Conservation (phyloP, 1,140 invertebrate species). For the Pseudomyrmex cubaensis region DNA sequence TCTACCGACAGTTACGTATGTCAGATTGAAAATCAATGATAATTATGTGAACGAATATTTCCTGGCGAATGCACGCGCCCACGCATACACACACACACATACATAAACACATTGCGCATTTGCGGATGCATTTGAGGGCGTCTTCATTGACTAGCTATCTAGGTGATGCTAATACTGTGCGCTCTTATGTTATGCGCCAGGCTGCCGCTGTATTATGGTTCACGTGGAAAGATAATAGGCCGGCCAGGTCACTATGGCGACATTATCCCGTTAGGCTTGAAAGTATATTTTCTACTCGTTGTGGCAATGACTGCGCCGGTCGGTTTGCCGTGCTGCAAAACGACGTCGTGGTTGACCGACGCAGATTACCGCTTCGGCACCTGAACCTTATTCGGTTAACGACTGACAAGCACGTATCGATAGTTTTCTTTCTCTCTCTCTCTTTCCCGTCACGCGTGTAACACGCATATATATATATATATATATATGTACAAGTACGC, state of each 20-base stretch:
- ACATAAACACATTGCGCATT: background rate
- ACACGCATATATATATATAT: slow-evolving; percentile 34
- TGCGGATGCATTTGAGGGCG: background rate
- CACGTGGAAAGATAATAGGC: slow-evolving; percentile 71
- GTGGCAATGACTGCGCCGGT: slow-evolving; percentile 68
- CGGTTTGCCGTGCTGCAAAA: slow-evolving; percentile 44
- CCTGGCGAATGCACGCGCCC: background rate
- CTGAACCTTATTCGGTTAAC: slow-evolving; percentile 71
- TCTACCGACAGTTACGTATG: background rate
- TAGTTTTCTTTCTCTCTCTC: slow-evolving; percentile 10
- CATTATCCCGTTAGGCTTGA: slow-evolving; percentile 76
- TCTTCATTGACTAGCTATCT: slow-evolving; percentile 32
- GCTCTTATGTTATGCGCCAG: slow-evolving; percentile 5
- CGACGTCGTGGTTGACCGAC: slow-evolving; percentile 41
- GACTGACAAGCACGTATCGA: slow-evolving; percentile 55
- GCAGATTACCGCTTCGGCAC: slow-evolving; percentile 67
- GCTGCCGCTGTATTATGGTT: slow-evolving; percentile 64
- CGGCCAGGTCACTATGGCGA: slow-evolving; percentile 74
- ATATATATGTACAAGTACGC: slow-evolving; percentile 12
- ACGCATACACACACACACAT: background rate
- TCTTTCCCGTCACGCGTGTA: slow-evolving; percentile 23
- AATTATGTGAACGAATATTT: background rate
- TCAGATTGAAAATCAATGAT: slow-evolving; percentile 1
- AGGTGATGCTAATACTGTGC: slow-evolving; percentile 63
- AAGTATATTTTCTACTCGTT: slow-evolving; percentile 77